A percentile compares a stretch with the other conserved stretches of the same genome.
Conservation (phyloP, 2,113 vertebrate genomes). For the Mystacornis crossleyi region DNA sequence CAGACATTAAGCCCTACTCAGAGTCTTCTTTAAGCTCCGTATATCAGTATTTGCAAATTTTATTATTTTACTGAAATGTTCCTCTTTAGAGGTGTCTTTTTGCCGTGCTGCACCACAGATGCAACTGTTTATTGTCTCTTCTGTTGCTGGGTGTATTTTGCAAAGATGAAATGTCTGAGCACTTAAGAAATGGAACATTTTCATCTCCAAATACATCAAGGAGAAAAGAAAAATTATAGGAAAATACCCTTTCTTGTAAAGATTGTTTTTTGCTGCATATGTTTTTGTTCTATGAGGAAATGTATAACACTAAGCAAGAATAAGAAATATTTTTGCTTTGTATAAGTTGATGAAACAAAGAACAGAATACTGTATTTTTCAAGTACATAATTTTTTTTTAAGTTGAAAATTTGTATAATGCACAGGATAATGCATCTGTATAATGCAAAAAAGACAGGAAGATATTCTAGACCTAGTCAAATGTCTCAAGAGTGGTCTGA, state of each 20-base stretch:
- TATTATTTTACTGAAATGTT: background rate
- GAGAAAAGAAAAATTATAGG: background rate
- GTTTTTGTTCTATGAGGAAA: background rate
- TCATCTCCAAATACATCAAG: background rate
- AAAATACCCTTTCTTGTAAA: background rate
- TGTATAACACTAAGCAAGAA: background rate
- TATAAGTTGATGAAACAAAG: background rate
- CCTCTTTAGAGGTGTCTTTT: background rate
- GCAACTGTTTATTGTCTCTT: background rate
- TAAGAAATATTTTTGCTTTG: background rate
- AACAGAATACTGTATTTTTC: background rate
- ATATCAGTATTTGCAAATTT: background rate
- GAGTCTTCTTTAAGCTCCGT: background rate
- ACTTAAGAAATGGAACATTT: accelerated
- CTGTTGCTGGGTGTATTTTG: background rate
- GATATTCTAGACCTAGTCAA: background rate
- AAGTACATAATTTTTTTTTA: background rate
- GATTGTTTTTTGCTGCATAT: background rate
- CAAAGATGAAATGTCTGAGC: background rate
- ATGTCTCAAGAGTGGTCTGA: background rate
- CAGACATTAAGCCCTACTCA: background rate
- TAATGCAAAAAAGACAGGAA: background rate
- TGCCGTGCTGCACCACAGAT: background rate
- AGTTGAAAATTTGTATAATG: background rate
- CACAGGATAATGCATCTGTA: background rate